Base-by-base conservation (phyloP, 2,888 invertebrate species). In the Cryptophagus acutangulus region DNA sequence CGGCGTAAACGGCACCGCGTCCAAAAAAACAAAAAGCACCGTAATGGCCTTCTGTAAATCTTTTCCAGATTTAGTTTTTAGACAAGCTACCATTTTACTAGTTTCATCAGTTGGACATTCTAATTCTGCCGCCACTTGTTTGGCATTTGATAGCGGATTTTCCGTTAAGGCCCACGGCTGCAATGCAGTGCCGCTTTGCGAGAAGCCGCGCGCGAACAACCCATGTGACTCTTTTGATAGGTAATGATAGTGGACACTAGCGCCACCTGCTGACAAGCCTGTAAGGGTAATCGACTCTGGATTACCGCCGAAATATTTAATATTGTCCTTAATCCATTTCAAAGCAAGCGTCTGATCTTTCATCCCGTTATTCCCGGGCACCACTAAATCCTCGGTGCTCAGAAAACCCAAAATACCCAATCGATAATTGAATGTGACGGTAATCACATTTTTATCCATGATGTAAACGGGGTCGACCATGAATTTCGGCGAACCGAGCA, bases 121-220 rank as follows among this genome's bases (percentile, higher is more conserved):
- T 15, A 85, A 67, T 5, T 73, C 63, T 8, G 66, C 62, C 0
- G 79, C 81, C 13, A 86, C 59, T 17, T 74, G 70, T 44, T 71
- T 71, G 0, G 84, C 76, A 44, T 82, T 81, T 44, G 76, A 73
- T 0, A 72, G 67, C 0, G 80, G 74, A 17, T 74, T 74, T 48
- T 74, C 68, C 0, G 74, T 68, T 34, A 79, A 67, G 0, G 77
- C 61, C 71, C 71, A 71, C 0, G 79, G 74, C 29, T 76, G 68
- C 6, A 85, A 69, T 0, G 82, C 77, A 1, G 79, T 74, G 0
- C 87, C 87, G 54, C 87, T 86, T 59, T 77, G 74, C 0, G 85
- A 83, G 26, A 80, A 77, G 9, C 81, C 84, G 25, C 76, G 69
- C 49, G 71, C 62, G 55, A 79, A 79, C 8, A 34, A 6, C 52